phyloP scores from a whole-genome alignment of 2,888 invertebrate genomes.

The Dasypolia templi region DNA sequence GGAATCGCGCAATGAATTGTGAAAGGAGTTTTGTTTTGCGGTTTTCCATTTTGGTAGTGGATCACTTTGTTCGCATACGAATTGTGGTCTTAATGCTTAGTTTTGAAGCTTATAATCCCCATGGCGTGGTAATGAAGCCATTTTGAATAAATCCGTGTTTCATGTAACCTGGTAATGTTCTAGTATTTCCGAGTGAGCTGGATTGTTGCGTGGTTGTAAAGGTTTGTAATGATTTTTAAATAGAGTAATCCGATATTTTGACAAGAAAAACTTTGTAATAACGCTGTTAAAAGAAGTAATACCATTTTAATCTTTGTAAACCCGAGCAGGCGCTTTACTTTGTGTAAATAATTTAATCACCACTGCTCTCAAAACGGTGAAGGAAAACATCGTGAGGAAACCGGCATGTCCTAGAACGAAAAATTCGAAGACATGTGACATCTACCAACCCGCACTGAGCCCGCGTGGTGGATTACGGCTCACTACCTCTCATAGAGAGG shows the following conservation, averaged over 20 bases:
- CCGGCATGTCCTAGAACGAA: no score
- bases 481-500: no score
- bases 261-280: no score
- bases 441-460: no score
- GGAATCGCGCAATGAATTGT: slow-evolving; percentile 40
- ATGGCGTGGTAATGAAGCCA: slow-evolving; percentile 66
- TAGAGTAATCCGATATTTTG: neutral
- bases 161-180: slow-evolving; percentile 46
- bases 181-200: slow-evolving; percentile 46
- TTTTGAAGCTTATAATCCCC: slow-evolving; percentile 68
- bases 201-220: slow-evolving; percentile 35
- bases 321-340: no score
- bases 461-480: no score
- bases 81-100: slow-evolving; percentile 64
- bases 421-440: no score
- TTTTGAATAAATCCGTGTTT: slow-evolving; percentile 66
- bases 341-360: no score
- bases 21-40: slow-evolving; percentile 17
- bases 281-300: neutral
- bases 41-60: slow-evolving; percentile 33
- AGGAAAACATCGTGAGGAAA: no score
- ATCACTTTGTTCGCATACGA: slow-evolving; percentile 43
- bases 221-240: slow-evolving; percentile 5
- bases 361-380: no score
- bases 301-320: neutral